Base-by-base conservation (phyloP, 2,888 invertebrate genomes). In the Philereme transversata region DNA sequence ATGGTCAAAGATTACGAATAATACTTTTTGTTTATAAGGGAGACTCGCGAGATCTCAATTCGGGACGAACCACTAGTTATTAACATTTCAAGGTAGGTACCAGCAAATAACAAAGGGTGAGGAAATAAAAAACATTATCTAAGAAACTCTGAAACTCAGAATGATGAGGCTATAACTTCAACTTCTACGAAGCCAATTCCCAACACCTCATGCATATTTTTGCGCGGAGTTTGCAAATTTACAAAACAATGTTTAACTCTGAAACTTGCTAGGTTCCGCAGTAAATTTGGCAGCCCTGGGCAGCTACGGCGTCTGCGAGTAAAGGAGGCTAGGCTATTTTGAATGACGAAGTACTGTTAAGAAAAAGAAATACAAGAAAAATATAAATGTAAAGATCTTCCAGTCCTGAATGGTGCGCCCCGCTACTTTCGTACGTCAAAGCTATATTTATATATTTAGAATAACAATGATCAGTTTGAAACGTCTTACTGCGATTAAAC, bases 201-300 rank as follows among this genome's bases (percentile, higher is more conserved):
- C 57, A 63, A 57, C 63, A 60, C 62, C 62, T 68, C 60, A 65
- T 64, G 62, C 58, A 65, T 67, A 62, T 68, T 68, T 64, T 68
- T 63, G 45, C 57, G 52, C 57, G 22, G 59, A 61, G 62, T 67
- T 66, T 45, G 68, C 64, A 68, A 68, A 68, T 64, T 68, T 54
- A 45, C 62, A 61, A 64, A 69, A 69, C 64, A 67, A 65, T 65
- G 67, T 67, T 64, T 55, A 62, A 64, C 65, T 62, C 55, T 51
- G 67, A 62, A 72, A 75, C 61, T 74, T 69, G 65, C 60, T 62
- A 61, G 65, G 64, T 62, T 67, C 61, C 64, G 65, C 67, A 69
- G 70, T 74, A 73, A 73, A 73, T 75, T 73, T 74, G 73, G 57
- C 68, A 72, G 72, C 71, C 53, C 69, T 67, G 67, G 65, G 58